Evolutionary conservation across 1,140 invertebrate species (phyloP).

Genomic region (Lordiphosa stackelbergi): DNA sequence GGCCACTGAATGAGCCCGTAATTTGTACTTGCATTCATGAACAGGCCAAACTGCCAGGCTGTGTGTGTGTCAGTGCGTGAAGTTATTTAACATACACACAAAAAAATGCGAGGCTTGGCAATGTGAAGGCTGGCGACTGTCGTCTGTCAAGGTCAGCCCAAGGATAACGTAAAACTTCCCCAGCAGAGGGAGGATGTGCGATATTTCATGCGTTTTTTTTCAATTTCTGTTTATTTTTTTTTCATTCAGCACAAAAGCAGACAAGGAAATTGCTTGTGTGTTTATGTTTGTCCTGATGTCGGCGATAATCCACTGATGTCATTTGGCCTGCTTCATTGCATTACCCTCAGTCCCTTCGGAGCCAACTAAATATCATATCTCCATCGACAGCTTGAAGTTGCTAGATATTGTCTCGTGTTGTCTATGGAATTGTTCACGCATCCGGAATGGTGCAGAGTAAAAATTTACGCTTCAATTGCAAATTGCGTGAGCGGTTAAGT

Average conservation of each 20-base stretch:
- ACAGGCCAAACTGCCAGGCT: constrained; percentile 30
- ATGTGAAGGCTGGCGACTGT: constrained; percentile 38
- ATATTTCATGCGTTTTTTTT: constrained; percentile 71
- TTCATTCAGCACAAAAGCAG: constrained; percentile 47
- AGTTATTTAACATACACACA: constrained; percentile 64
- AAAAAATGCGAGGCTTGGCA: constrained; percentile 43
- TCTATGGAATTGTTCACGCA: constrained; percentile 60
- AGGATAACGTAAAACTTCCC: constrained; percentile 66
- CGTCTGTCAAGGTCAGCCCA: constrained; percentile 59
- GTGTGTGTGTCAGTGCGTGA: constrained; percentile 48
- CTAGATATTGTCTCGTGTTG: constrained; percentile 29
- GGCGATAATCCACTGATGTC: constrained; percentile 74
- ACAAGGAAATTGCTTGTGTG: constrained; percentile 58
- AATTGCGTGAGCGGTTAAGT: constrained; percentile 55
- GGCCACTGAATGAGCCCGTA: constrained; percentile 58
- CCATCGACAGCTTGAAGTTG: constrained; percentile 62
- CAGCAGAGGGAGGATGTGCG: constrained; percentile 32
- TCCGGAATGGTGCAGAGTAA: constrained; percentile 52
- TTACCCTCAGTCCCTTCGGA: constrained; percentile 14
- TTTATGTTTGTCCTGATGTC: constrained; percentile 61
- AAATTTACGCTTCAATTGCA: constrained; percentile 73
- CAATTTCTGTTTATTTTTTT: constrained; percentile 20
- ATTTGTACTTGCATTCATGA: constrained; percentile 74
- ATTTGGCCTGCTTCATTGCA: constrained; percentile 64
- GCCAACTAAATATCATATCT: constrained; percentile 57